Percentiles rank a stretch among this genome's conserved stretches.
These are phyloP conservation scores for Thamnophis elegans DNA, from an alignment of 2,797 vertebrate genomes.

Conservation along the genomic window DNA sequence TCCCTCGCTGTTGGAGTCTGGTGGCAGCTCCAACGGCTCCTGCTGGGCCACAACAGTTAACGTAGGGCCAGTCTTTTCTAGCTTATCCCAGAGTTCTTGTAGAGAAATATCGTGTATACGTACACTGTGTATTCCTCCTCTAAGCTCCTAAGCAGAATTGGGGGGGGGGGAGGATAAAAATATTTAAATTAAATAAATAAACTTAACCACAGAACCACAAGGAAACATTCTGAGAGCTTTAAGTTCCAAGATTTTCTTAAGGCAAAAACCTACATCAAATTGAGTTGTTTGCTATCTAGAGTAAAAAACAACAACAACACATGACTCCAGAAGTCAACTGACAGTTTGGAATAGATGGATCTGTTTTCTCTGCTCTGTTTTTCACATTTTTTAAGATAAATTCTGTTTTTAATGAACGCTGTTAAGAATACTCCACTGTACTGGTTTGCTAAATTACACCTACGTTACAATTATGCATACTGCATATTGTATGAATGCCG, in stretches of 20 bases:
- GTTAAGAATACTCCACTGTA: neutral
- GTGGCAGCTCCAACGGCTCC: no score
- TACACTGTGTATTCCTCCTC: neutral
- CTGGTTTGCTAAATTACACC: neutral
- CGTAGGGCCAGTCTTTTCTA: neutral
- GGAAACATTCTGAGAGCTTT: neutral
- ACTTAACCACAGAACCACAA: neutral
- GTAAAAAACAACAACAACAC: neutral
- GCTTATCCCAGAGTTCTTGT: neutral
- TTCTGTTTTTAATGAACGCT: neutral
- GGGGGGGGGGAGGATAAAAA: neutral
- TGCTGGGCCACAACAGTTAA: no score
- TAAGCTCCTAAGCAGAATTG: neutral
- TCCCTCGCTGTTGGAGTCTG: no score
- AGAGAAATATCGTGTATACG: neutral
- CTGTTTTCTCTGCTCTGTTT: neutral
- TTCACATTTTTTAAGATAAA: neutral
- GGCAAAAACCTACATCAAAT: neutral
- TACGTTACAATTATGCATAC: neutral
- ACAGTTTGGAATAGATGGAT: neutral
- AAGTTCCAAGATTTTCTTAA: neutral
- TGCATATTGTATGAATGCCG: neutral
- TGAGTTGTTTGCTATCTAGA: neutral
- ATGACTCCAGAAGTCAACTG: neutral
- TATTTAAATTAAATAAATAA: neutral